Evolutionary conservation across 2,113 vertebrate genomes (phyloP).

Genomic region (Dicaeum eximium): DNA sequence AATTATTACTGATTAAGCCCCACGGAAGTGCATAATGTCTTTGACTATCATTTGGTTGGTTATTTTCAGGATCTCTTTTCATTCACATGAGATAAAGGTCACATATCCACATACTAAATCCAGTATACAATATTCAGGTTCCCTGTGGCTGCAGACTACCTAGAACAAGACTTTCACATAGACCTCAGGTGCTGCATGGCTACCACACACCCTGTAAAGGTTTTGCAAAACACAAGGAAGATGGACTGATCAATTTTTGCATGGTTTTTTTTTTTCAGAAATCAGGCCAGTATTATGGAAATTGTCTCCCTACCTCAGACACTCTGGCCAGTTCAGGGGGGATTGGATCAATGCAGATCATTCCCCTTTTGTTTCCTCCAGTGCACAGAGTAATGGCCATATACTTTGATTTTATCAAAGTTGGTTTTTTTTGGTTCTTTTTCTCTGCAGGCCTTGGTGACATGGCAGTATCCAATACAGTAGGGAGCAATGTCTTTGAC

Average conservation of each 20-base stretch:
- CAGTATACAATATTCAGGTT: neutral
- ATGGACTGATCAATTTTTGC: neutral
- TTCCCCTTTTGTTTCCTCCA: neutral
- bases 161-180: neutral
- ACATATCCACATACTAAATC: neutral
- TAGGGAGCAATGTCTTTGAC: conserved; percentile 97
- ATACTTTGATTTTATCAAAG: neutral
- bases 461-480: conserved; percentile 96
- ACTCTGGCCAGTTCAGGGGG: neutral
- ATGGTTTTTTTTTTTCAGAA: neutral
- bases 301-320: neutral
- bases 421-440: neutral
- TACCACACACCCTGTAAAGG: neutral
- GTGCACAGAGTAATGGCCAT: neutral
- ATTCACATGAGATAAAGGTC: neutral
- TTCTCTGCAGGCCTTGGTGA: conserved; percentile 85
- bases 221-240: neutral
- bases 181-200: neutral
- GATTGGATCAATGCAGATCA: neutral
- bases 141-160: neutral
- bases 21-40: neutral
- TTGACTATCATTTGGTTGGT: neutral
- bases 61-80: neutral
- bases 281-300: neutral
- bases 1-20: neutral